Base-by-base conservation (phyloP, 2,888 invertebrate genomes). In the Tetropium fuscum region DNA sequence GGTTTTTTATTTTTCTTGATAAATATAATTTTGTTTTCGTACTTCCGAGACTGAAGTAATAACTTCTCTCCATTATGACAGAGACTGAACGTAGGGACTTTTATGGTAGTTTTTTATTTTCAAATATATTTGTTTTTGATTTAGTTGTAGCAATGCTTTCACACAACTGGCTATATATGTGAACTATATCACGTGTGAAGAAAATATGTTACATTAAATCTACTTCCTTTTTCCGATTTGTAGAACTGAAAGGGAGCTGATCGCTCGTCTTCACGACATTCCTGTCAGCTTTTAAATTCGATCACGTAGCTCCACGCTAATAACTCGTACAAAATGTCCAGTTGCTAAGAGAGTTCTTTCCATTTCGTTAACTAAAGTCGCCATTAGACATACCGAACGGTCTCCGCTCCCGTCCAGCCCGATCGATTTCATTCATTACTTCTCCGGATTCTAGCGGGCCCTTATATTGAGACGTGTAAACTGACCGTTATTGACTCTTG, bases 401-500 rank as follows among this genome's bases (percentile, higher is more conserved):
- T 34, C 34, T 10, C 15, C 36, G 15, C 18, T 20, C 30, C 27
- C 22, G 30, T 4, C 53, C 43, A 8, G 8, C 43, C 54, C 27
- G 69, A 76, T 77, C 76, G 72, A 78, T 77, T 71, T 68, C 69
- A 72, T 75, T 78, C 76, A 77, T 77, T 76, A 76, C 73, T 69
- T 63, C 70, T 71, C 69, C 51, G 71, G 74, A 72, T 75, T 74
- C 72, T 63, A 73, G 74, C 72, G 72, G 73, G 73, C 61, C 69
- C 74, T 77, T 76, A 73, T 73, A 75, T 70, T 73, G 74, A 75
- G 74, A 77, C 78, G 77, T 77, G 77, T 77, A 76, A 77, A 77
- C 75, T 76, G 76, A 75, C 76, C 77, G 75, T 77, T 77, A 77
- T 77, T 76, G 76, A 77, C 77, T 77, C 74, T 76, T 69, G 72